Evolutionary conservation across 2,888 invertebrate species (phyloP).

Genomic region (Eupithecia tripunctaria): DNA sequence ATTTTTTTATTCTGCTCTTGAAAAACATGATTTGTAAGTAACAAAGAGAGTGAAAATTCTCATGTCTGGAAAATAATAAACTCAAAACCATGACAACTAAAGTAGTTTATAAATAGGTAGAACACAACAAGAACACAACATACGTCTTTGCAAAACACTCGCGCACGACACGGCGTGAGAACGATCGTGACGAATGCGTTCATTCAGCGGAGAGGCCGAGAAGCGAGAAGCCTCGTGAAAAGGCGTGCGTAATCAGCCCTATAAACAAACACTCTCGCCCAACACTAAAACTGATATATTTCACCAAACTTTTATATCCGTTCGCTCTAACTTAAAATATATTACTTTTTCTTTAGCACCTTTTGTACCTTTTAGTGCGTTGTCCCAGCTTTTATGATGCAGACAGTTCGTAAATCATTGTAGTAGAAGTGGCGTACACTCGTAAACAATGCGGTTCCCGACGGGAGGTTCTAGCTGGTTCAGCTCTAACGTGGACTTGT

Average conservation of each 20-base stretch:
- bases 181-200: slow-evolving; percentile 62
- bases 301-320: slow-evolving; percentile 82
- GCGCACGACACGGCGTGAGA: slow-evolving; percentile 52
- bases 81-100: background rate
- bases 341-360: slow-evolving; percentile 84
- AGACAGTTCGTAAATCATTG: slow-evolving; percentile 83
- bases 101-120: background rate
- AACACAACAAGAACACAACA: background rate
- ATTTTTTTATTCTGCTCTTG: no score
- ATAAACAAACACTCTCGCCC: slow-evolving; percentile 80
- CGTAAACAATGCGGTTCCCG: slow-evolving; percentile 77
- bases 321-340: slow-evolving; percentile 81
- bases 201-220: slow-evolving; percentile 37
- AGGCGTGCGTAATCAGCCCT: slow-evolving; percentile 78
- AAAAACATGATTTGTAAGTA: no score
- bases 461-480: slow-evolving; percentile 50
- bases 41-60: background rate
- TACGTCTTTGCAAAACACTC: background rate
- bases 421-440: slow-evolving; percentile 80
- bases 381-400: slow-evolving; percentile 82
- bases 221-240: slow-evolving; percentile 60
- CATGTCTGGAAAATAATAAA: background rate
- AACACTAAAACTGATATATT: slow-evolving; percentile 83
- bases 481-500: slow-evolving; percentile 21
- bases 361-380: slow-evolving; percentile 83